A percentile compares a stretch with the other conserved stretches of the same genome.
These are phyloP conservation scores for Eupithecia centaureata DNA, from an alignment of 2,888 invertebrate species.

Conservation along the genomic window DNA sequence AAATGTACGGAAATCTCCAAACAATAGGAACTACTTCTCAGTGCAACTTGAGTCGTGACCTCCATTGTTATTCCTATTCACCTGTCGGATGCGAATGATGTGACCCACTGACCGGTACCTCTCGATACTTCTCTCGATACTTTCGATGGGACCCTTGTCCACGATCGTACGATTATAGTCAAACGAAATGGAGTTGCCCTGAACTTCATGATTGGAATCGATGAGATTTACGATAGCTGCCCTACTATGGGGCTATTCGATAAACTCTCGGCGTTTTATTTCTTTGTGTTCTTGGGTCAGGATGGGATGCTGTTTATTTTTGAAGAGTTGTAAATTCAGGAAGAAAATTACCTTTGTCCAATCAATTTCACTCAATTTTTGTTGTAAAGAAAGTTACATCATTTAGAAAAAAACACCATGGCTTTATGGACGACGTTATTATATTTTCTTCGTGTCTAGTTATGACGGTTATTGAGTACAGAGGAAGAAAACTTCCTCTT, in stretches of 20 bases:
- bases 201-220: constrained; percentile 60
- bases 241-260: constrained; percentile 34
- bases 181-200: constrained; percentile 55
- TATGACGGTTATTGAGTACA: not conserved
- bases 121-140: constrained; percentile 61
- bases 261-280: not conserved
- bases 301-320: not conserved
- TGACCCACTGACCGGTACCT: constrained; percentile 66
- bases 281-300: not conserved
- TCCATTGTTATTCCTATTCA: constrained; percentile 58
- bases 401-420: no score
- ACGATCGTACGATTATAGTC: constrained; percentile 49
- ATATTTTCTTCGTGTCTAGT: not conserved
- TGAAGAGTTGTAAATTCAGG: not conserved
- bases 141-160: constrained; percentile 62
- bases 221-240: constrained; percentile 53
- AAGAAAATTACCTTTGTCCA: not conserved
- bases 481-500: not conserved
- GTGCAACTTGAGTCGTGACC: constrained; percentile 47
- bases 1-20: constrained; percentile 51
- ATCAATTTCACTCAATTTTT: not conserved
- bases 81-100: constrained; percentile 58
- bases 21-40: constrained; percentile 50
- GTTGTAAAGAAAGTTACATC: no score
- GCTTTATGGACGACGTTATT: not conserved